Conservation (phyloP, 2,113 vertebrate genomes). For the Mus spicilegus region DNA sequence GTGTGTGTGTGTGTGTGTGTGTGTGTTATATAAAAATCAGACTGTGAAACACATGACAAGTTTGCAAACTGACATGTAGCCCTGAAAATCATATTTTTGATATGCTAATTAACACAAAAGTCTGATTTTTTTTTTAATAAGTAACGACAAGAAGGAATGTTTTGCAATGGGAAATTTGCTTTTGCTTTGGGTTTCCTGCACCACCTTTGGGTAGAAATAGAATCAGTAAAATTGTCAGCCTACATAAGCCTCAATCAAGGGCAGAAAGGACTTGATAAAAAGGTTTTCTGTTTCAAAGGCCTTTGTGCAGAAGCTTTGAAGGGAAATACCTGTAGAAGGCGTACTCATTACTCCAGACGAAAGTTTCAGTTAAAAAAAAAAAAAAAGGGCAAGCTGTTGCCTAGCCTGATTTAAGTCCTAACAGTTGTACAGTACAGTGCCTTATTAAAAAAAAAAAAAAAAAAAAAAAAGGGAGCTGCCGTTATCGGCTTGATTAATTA, state of each 20-base stretch:
- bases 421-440: neutral
- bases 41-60: neutral
- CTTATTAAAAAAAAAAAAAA: constrained; percentile 5
- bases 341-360: neutral
- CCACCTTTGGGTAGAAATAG: constrained; percentile 16
- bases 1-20: no score
- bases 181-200: constrained; percentile 20
- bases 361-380: neutral
- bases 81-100: neutral
- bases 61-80: neutral
- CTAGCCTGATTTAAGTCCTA: neutral
- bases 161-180: neutral
- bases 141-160: neutral
- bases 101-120: neutral
- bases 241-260: neutral
- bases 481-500: constrained; percentile 58
- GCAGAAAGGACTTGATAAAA: neutral
- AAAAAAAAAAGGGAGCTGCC: neutral
- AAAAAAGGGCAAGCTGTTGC: neutral
- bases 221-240: neutral
- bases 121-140: neutral
- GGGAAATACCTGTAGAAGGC: neutral
- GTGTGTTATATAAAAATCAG: neutral
- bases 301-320: constrained; percentile 9
- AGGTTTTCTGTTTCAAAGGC: neutral